Conservation (phyloP, 2,888 invertebrate genomes). For the Selenia dentaria region DNA sequence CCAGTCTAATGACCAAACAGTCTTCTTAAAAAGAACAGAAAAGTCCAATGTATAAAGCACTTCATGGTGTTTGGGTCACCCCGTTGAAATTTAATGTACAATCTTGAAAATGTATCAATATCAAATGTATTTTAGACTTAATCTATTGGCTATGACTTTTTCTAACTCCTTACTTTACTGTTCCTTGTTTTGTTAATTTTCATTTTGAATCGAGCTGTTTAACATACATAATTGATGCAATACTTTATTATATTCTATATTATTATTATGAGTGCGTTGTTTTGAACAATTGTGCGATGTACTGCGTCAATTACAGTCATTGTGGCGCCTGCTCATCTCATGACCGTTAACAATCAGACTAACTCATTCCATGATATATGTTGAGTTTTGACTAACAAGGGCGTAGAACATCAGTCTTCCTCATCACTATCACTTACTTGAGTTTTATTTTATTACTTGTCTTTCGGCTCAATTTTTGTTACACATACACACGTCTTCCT, state of each 20-base stretch:
- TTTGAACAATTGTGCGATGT: slow-evolving; percentile 42
- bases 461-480: slow-evolving; percentile 52
- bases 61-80: slow-evolving; percentile 38
- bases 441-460: slow-evolving; percentile 68
- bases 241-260: slow-evolving; percentile 43
- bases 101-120: neutral
- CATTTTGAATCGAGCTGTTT: slow-evolving; percentile 29
- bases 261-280: slow-evolving; percentile 29
- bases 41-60: slow-evolving; percentile 49
- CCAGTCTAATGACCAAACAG: slow-evolving; percentile 45
- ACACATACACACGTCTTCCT: slow-evolving; percentile 14
- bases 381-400: slow-evolving; percentile 66
- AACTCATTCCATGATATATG: slow-evolving; percentile 58
- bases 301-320: slow-evolving; percentile 64
- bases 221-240: slow-evolving; percentile 48
- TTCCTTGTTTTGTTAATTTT: slow-evolving; percentile 43
- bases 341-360: slow-evolving; percentile 51
- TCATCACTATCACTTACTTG: slow-evolving; percentile 67
- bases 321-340: slow-evolving; percentile 56
- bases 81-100: slow-evolving; percentile 5
- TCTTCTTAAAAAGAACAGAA: slow-evolving; percentile 58
- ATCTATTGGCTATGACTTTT: slow-evolving; percentile 30
- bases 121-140: slow-evolving; percentile 3
- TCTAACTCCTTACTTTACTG: slow-evolving; percentile 56
- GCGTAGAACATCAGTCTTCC: slow-evolving; percentile 54